These are phyloP conservation scores for Sebastiscus albofasciatus DNA, from an alignment of 2,797 vertebrate species.

Conservation along the genomic window DNA sequence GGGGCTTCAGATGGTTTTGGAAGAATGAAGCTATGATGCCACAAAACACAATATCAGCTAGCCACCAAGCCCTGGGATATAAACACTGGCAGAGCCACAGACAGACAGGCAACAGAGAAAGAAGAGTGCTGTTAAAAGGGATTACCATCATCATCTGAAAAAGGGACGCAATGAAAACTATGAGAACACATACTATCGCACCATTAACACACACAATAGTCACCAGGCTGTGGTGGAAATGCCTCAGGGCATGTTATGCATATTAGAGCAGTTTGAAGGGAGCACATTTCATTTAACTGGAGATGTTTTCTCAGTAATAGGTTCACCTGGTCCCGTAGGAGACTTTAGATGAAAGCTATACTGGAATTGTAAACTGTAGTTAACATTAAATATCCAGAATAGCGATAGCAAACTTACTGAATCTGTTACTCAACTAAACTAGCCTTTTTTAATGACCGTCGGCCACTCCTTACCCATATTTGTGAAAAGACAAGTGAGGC, in stretches of 20 bases:
- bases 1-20: conserved; percentile 55
- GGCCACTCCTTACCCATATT: neutral
- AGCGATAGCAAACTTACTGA: neutral
- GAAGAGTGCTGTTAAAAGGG: conserved; percentile 37
- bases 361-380: neutral
- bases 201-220: conserved; percentile 8
- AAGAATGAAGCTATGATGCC: conserved; percentile 57
- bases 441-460: neutral
- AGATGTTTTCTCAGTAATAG: neutral
- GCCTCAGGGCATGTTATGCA: neutral
- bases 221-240: neutral
- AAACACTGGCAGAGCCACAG: conserved; percentile 58
- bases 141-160: conserved; percentile 34
- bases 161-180: conserved; percentile 4
- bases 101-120: conserved; percentile 45
- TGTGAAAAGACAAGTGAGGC: neutral
- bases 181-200: conserved; percentile 16
- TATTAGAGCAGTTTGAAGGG: neutral
- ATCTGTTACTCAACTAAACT: neutral
- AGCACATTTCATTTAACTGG: neutral
- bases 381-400: neutral
- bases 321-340: neutral
- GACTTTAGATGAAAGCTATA: neutral
- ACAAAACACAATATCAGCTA: conserved; percentile 57
- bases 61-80: conserved; percentile 55